Base-by-base conservation (phyloP, 2,113 vertebrate genomes). In the Chrysemys picta region DNA sequence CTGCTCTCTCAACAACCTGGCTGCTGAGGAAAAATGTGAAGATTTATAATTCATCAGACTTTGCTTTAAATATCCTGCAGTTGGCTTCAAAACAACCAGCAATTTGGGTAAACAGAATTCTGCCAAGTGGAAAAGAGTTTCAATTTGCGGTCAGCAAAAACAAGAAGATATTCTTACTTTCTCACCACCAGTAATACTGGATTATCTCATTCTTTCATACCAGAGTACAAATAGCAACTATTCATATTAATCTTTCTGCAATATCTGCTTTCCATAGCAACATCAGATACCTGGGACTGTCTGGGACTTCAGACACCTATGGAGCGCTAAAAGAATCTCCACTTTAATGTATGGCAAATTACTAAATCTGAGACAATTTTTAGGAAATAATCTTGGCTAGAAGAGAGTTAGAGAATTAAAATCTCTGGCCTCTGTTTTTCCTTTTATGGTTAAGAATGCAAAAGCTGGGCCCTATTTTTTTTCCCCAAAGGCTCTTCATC, bases 391-490 rank as follows among this genome's bases (percentile, higher is more conserved):
- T 80, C 75, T 93, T 82, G 95, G 80, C 75, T 89, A 59, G 27
- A 89, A 80, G 65, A 92, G 75, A 92, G 75, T 82, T 92, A 87
- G 24, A 94, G 91, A 96, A 92, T 89, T 80, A 81, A 92, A 93
- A 85, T 80, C 92, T 89, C 94, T 95, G 95, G 95, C 84, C 93
- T 94, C 87, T 95, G 85, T 96, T 94, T 95, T 97, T 95, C 96
- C 96, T 96, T 96, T 97, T 97, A 97, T 1, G 35, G 93, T 96
- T 96, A 97, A 96, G 94, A 97, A 97, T 93, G 92, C 75, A 88
- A 95, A 96, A 95, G 80, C 79, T 82, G 89, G 87, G 93, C 57
- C 13, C 5, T 87, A 92, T 96, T 96, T 97, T 96, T 90, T 95
- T 96, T 96, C 94, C 95, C 95, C 94, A 95, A 95, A 95, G 80